phyloP scores from a whole-genome alignment of 1,140 invertebrate genomes.

The Catajapyx aquilonaris region DNA sequence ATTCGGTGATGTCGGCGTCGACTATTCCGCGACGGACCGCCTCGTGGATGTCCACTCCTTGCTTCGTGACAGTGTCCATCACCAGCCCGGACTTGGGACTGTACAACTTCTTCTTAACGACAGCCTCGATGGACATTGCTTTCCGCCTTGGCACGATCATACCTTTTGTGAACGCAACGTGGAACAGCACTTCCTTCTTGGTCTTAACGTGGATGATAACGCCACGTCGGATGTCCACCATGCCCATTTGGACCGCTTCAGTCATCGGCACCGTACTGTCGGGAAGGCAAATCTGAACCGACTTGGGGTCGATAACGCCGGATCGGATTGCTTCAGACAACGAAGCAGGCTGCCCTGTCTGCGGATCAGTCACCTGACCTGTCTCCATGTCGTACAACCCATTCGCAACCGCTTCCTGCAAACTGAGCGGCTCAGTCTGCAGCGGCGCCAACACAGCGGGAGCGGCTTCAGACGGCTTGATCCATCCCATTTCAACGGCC shows the following conservation, averaged over 20 bases:
- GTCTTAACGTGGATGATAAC: slow-evolving; percentile 44
- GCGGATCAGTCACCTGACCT: slow-evolving; percentile 38
- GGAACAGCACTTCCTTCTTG: slow-evolving; percentile 38
- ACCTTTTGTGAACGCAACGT: slow-evolving; percentile 44
- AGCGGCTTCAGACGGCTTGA: too few relatives aligned
- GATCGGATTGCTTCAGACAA: slow-evolving; percentile 45
- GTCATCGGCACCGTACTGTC: slow-evolving; percentile 42
- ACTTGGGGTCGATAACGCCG: slow-evolving; percentile 49
- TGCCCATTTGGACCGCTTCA: slow-evolving; percentile 50
- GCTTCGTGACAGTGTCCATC: slow-evolving; percentile 42
- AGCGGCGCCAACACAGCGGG: too few relatives aligned
- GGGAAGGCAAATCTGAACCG: slow-evolving; percentile 43
- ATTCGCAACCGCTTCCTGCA: slow-evolving; percentile 40
- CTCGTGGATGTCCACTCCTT: slow-evolving; percentile 44
- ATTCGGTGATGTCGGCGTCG: slow-evolving; percentile 59
- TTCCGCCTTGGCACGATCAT: slow-evolving; percentile 40
- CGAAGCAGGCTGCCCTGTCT: slow-evolving; percentile 28
- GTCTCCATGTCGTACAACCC: slow-evolving; percentile 37
- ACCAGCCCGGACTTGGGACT: slow-evolving; percentile 45
- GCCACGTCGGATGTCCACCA: slow-evolving; percentile 51
- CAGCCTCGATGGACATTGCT: slow-evolving; percentile 52
- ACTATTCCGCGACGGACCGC: slow-evolving; percentile 56
- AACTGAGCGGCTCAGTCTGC: slow-evolving; percentile 25
- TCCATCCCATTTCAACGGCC: slow-evolving; percentile 48
- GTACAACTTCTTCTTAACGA: slow-evolving; percentile 45